phyloP scores from a whole-genome alignment of 2,113 vertebrate genomes.

The Odocoileus virginianus region DNA sequence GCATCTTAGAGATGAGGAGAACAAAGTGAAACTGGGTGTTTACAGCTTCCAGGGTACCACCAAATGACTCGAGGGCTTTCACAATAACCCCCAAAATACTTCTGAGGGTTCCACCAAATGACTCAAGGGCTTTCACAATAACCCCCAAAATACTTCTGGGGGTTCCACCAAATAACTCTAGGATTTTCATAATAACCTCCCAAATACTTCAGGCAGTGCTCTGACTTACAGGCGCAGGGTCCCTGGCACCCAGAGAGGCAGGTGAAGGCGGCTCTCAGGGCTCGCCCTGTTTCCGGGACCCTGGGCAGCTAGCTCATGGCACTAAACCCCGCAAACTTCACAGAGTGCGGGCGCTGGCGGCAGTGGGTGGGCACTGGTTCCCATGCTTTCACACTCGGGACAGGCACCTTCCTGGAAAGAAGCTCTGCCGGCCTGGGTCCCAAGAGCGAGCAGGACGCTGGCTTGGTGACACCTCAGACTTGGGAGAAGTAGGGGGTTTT shows the following conservation, averaged over 20 bases:
- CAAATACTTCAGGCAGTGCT: not conserved
- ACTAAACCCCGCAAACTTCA: not conserved
- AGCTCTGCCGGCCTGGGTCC: not conserved
- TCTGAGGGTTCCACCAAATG: not conserved
- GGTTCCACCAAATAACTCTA: not conserved
- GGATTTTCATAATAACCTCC: not conserved
- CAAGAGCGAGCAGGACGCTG: not conserved
- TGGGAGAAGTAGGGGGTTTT: not conserved
- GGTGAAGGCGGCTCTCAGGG: rapidly evolving
- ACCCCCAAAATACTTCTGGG: too few species aligned
- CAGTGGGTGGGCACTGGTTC: rapidly evolving
- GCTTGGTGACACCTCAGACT: too few species aligned
- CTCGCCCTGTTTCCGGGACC: not conserved
- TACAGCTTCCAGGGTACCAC: not conserved
- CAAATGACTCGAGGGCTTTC: not conserved
- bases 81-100: not conserved
- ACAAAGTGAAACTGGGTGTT: not conserved
- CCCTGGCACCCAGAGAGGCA: not conserved
- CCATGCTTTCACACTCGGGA: not conserved
- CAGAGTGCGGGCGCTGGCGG: rapidly evolving
- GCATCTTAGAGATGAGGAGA: not conserved
- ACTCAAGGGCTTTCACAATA: not conserved
- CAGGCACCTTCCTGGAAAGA: not conserved
- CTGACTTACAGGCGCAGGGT: rapidly evolving
- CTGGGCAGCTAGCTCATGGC: not conserved